These are phyloP conservation scores for Mungos mungo DNA, from an alignment of 2,113 vertebrate species.

Conservation along the genomic window DNA sequence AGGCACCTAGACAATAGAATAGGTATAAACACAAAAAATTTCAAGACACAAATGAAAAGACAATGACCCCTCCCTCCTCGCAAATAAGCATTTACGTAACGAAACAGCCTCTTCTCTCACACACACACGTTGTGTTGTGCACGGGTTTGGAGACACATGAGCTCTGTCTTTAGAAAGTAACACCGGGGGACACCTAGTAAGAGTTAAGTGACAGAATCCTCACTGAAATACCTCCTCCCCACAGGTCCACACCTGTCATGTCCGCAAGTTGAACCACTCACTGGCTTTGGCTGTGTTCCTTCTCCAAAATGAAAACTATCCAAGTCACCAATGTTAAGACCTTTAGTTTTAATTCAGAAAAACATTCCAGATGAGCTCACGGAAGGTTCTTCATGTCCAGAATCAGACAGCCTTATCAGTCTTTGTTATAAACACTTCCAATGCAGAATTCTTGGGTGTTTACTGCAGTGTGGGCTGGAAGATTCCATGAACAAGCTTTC, in stretches of 20 bases:
- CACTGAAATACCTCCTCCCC: neutral
- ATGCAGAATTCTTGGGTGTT: constrained; percentile 74
- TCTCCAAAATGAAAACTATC: constrained; percentile 41
- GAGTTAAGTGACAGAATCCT: neutral
- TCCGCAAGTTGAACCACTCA: neutral
- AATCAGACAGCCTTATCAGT: constrained; percentile 76
- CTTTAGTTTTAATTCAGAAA: constrained; percentile 30
- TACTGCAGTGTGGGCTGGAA: constrained; percentile 72
- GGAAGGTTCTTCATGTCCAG: constrained; percentile 56
- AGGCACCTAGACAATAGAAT: neutral
- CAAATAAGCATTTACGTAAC: neutral
- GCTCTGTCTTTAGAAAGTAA: neutral
- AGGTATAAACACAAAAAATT: neutral
- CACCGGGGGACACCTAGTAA: neutral
- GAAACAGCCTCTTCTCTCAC: neutral
- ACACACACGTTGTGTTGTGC: fast-evolving
- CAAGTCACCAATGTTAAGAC: constrained; percentile 29
- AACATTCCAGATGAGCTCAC: constrained; percentile 67
- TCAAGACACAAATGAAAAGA: neutral
- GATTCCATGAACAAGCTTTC: constrained; percentile 75
- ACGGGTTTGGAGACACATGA: neutral
- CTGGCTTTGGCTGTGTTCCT: neutral
- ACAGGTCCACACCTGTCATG: neutral
- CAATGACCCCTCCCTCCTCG: too few species aligned
- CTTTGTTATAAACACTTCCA: constrained; percentile 78